These are phyloP conservation scores for Bombus ignitus DNA, from an alignment of 1,140 invertebrate genomes.

Conservation along the genomic window DNA sequence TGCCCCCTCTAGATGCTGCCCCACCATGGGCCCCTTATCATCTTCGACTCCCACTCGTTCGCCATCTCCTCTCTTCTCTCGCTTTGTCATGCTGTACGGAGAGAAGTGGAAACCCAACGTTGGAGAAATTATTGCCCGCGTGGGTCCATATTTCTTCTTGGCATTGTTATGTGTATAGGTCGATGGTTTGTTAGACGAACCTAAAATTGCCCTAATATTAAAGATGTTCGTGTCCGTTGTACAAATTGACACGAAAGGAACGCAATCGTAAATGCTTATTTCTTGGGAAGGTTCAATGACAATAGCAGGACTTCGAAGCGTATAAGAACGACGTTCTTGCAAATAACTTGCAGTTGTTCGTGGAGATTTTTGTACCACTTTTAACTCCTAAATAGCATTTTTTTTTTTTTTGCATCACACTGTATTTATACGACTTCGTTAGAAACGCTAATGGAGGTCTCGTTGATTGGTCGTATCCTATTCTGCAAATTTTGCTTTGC, in stretches of 20 bases:
- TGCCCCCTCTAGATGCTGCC: constrained; percentile 30
- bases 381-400: not conserved
- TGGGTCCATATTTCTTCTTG: not conserved
- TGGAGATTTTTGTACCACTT: not conserved
- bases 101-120: too few species aligned
- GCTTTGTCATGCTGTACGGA: too few species aligned
- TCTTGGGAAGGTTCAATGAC: too few species aligned
- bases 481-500: not conserved
- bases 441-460: not conserved
- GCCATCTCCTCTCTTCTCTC: not conserved
- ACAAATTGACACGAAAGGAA: not conserved
- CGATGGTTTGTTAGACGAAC: not conserved
- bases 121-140: too few species aligned
- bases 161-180: not conserved
- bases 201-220: not conserved
- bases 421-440: not conserved
- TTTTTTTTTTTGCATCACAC: not conserved
- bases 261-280: too few species aligned
- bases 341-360: not conserved
- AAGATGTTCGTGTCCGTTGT: not conserved
- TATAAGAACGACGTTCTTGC: too few species aligned
- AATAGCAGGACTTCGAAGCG: too few species aligned
- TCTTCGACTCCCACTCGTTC: constrained; percentile 29
- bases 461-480: not conserved
- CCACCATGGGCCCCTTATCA: constrained; percentile 34